phyloP scores from a whole-genome alignment of 2,888 invertebrate genomes.

The Drosophila tanythrix region DNA sequence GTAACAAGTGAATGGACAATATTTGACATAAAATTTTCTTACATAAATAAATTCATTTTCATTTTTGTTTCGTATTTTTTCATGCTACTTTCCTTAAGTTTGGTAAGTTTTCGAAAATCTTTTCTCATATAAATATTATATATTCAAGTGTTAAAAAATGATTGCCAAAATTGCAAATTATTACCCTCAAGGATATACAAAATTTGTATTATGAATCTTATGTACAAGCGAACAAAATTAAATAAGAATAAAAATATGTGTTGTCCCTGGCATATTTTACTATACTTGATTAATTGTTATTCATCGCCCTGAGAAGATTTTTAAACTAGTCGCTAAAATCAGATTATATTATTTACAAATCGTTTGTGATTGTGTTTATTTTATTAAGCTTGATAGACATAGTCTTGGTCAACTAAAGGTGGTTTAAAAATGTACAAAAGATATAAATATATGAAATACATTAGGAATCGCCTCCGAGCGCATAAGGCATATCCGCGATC shows the following conservation, averaged over 20 bases:
- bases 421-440: background rate
- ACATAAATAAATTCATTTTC: slow-evolving; percentile 8
- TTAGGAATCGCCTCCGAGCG: background rate
- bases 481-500: background rate
- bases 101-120: slow-evolving; percentile 27
- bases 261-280: background rate
- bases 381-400: background rate
- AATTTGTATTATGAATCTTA: background rate
- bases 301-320: background rate
- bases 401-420: background rate
- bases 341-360: background rate
- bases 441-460: background rate
- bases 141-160: background rate
- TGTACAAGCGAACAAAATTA: background rate
- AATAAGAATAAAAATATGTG: background rate
- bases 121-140: background rate
- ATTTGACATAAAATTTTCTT: slow-evolving; percentile 1
- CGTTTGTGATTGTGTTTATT: background rate
- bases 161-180: background rate
- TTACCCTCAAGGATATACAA: background rate
- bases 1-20: slow-evolving; percentile 35
- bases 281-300: background rate
- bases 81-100: background rate
- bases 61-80: background rate
- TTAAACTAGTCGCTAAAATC: background rate